Conservation (phyloP, 2,113 vertebrate genomes). For the Osmerus eperlanus region DNA sequence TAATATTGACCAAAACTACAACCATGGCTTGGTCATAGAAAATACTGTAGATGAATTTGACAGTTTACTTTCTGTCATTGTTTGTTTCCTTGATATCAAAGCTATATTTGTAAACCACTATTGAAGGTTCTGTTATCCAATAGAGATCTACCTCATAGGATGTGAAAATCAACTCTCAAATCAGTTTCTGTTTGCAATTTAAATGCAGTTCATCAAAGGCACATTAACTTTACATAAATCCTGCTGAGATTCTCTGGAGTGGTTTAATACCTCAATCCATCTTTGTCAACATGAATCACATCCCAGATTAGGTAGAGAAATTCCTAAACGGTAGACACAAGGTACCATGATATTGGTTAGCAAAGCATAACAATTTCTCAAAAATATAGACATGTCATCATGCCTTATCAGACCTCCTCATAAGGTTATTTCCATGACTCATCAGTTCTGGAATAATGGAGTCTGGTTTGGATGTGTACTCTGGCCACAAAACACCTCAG, state of each 20-base stretch:
- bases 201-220: conserved; percentile 35
- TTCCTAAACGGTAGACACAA: background rate
- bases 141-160: conserved; percentile 81
- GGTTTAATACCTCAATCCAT: conserved; percentile 34
- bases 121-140: conserved; percentile 62
- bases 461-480: conserved; percentile 4
- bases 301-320: conserved; percentile 12
- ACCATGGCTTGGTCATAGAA: conserved; percentile 14
- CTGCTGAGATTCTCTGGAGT: conserved; percentile 44
- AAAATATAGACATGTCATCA: background rate
- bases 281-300: conserved; percentile 10
- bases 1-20: conserved; percentile 49
- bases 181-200: conserved; percentile 26
- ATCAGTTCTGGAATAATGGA: conserved; percentile 14
- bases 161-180: conserved; percentile 30
- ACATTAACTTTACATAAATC: conserved; percentile 34
- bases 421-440: background rate
- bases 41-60: conserved; percentile 48
- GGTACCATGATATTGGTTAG: background rate
- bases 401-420: background rate
- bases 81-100: conserved; percentile 38
- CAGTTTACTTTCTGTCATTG: conserved; percentile 19
- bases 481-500: conserved; percentile 5
- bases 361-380: background rate
- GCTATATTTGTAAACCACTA: conserved; percentile 47